Evolutionary conservation across 2,113 vertebrate genomes (phyloP).

Genomic region (Potamarius usumacintae): DNA sequence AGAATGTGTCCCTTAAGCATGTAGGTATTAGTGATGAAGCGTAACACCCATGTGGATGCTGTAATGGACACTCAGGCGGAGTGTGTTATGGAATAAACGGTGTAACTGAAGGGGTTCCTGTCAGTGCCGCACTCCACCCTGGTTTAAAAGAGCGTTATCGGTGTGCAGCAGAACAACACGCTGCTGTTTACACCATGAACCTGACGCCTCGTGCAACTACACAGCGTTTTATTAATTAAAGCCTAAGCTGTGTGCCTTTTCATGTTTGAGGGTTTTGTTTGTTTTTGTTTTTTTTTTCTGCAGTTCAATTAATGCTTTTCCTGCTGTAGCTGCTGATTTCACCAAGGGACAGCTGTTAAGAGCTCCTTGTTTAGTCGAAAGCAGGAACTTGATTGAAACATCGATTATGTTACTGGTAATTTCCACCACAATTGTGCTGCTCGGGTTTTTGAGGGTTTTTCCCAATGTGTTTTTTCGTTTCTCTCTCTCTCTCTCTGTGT

Average conservation of each 20-base stretch:
- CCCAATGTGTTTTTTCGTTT: background rate
- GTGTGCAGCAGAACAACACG: constrained; percentile 41
- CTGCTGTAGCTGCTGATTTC: constrained; percentile 30
- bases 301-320: constrained; percentile 31
- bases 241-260: constrained; percentile 2
- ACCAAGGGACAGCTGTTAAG: constrained; percentile 38
- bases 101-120: constrained; percentile 33
- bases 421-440: background rate
- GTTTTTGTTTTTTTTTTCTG: background rate
- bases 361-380: constrained; percentile 29
- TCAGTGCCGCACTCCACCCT: constrained; percentile 47
- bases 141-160: constrained; percentile 54
- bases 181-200: constrained; percentile 47
- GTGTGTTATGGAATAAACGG: constrained; percentile 19
- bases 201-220: constrained; percentile 22
- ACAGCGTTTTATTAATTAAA: constrained; percentile 46
- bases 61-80: constrained; percentile 12
- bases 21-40: constrained; percentile 55
- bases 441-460: background rate
- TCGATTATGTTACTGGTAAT: constrained; percentile 42
- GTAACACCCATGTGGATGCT: constrained; percentile 31
- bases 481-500: background rate
- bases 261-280: constrained; percentile 34
- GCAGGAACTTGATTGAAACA: constrained; percentile 33
- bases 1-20: constrained; percentile 45